Conservation (phyloP, 2,113 vertebrate genomes). For the Chloropsis hardwickii region DNA sequence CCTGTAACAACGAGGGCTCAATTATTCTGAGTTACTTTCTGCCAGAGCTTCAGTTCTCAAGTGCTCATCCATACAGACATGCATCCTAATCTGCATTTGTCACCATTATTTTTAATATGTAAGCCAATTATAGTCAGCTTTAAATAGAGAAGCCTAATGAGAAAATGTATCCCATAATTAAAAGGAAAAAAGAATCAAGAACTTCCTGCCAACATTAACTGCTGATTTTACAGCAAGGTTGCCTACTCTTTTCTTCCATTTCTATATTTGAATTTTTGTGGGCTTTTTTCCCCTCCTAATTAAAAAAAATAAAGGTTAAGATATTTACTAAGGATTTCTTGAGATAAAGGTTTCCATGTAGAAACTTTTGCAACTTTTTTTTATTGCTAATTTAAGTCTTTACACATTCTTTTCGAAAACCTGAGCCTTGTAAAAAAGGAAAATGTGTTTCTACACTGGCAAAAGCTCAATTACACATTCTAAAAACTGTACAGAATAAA, state of each 20-base stretch:
- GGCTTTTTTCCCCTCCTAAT: neutral
- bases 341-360: neutral
- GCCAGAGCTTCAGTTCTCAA: neutral
- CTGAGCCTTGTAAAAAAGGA: neutral
- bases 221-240: slow-evolving; percentile 34
- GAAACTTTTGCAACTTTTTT: neutral
- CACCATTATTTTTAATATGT: slow-evolving; percentile 55
- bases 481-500: neutral
- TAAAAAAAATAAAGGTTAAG: neutral
- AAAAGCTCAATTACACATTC: neutral
- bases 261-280: slow-evolving; percentile 12
- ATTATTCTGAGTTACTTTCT: neutral
- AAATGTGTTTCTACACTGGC: neutral
- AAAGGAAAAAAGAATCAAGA: slow-evolving; percentile 59
- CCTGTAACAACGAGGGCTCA: neutral
- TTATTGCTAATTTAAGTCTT: neutral
- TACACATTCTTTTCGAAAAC: neutral
- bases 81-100: slow-evolving; percentile 34
- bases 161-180: slow-evolving; percentile 70
- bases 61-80: slow-evolving; percentile 13
- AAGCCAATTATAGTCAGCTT: slow-evolving; percentile 62
- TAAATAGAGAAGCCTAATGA: slow-evolving; percentile 68
- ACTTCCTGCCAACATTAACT: slow-evolving; percentile 56
- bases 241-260: neutral
- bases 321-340: neutral